Percentiles rank a stretch among this genome's conserved stretches.
These are phyloP conservation scores for Drosophila longiperda DNA, from an alignment of 2,888 invertebrate species.

Conservation along the genomic window DNA sequence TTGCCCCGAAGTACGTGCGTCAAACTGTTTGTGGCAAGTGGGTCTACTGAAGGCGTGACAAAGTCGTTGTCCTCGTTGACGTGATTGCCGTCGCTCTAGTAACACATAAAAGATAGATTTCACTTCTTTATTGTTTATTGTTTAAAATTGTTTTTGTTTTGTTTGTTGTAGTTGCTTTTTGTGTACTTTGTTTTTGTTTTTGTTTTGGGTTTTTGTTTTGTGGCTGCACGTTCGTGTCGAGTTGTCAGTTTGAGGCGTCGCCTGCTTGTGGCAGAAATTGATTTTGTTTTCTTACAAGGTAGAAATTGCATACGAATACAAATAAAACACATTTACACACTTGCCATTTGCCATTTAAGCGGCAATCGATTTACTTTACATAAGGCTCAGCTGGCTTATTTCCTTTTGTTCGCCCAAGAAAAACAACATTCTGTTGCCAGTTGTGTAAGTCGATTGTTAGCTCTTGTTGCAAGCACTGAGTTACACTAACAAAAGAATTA, in stretches of 20 bases:
- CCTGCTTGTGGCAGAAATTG: conserved; percentile 33
- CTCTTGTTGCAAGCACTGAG: not conserved
- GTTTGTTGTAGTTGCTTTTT: not conserved
- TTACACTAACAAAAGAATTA: conserved; percentile 19
- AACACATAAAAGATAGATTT: conserved; percentile 68
- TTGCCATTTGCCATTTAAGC: conserved; percentile 5
- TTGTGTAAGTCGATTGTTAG: conserved; percentile 16
- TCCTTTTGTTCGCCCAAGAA: not conserved
- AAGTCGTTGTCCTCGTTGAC: conserved; percentile 13
- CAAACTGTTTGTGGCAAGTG: conserved; percentile 18
- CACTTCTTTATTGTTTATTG: conserved; percentile 67
- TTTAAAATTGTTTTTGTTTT: conserved; percentile 52
- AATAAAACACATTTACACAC: not conserved
- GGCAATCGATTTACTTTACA: conserved; percentile 25
- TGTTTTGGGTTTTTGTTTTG: conserved; percentile 23
- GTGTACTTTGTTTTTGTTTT: conserved; percentile 28
- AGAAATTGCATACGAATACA: conserved; percentile 28
- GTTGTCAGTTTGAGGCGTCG: conserved; percentile 9
- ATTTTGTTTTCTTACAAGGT: conserved; percentile 28
- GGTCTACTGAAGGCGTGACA: conserved; percentile 9
- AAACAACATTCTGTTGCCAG: not conserved
- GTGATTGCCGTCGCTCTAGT: conserved; percentile 42
- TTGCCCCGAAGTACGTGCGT: conserved; percentile 21
- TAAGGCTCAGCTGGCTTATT: conserved; percentile 24
- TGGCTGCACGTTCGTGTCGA: conserved; percentile 40